Base-by-base conservation (phyloP, 2,113 vertebrate genomes). In the Dipodomys merriami region DNA sequence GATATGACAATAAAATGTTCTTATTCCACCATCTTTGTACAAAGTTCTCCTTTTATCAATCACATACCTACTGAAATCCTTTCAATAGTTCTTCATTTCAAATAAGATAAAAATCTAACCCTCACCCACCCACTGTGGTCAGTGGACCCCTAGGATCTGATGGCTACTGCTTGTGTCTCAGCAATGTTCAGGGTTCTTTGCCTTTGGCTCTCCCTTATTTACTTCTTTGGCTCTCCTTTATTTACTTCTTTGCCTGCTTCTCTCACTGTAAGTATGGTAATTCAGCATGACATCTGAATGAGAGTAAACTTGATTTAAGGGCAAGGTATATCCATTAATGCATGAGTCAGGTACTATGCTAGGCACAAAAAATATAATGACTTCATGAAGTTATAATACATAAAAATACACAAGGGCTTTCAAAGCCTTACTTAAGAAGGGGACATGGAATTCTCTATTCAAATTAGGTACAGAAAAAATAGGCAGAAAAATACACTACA, bases 271-370 rank as follows among this genome's bases (percentile, higher is more conserved):
- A 18, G 53, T 57, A 57, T 57, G 53, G 15, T 18, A 93, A 29
- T 69, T 83, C 23, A 83, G 2, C 30, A 30, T 35, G 39, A 22
- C 2, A 91, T 12, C 7, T 71, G 80, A 74, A 80, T 27, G 77
- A 19, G 73, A 93, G 83, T 71, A 15, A 20, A 13, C 80, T 69
- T 77, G 16, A 57, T 86, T 90, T 91, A 35, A 92, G 83, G 1
- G 8, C 9, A 72, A 64, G 49, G 25, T 7, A 77, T 94, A 57
- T 18, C 53, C 53, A 90, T 82, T 91, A 71, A 49, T 83, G 72
- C 22, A 77, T 74, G 25, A 90, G 12, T 22, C 67, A 76, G 20
- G 7, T 12, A 71, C 25, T 30, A 15, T 62, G 29, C 18, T 91
- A 92, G 64, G 3, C 30, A 83, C 13, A n/a, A 84, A 84, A 13